Conservation (phyloP, 2,113 vertebrate genomes). For the Peromyscus maniculatus region DNA sequence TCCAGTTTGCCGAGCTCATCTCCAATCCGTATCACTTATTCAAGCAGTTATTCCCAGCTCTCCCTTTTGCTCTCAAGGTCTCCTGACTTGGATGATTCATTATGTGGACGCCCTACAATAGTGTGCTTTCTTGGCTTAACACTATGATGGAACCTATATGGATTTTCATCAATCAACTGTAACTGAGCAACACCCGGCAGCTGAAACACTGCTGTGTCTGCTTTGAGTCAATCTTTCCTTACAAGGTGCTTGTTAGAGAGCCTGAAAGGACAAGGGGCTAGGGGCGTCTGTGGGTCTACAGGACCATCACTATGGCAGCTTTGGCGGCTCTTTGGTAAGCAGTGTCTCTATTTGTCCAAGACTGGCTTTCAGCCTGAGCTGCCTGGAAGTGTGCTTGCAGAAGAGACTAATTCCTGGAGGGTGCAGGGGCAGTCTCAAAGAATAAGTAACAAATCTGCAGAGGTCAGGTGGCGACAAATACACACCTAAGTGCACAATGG, state of each 20-base stretch:
- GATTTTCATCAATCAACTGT: not conserved
- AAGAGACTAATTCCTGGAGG: not conserved
- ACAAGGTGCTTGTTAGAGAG: not conserved
- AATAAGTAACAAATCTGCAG: not conserved
- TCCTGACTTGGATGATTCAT: not conserved
- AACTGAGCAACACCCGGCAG: not conserved
- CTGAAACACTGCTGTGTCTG: not conserved
- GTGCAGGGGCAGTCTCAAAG: not conserved
- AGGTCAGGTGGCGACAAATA: not conserved
- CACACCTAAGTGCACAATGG: not conserved
- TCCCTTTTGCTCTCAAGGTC: not conserved
- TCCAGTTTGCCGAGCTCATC: not conserved
- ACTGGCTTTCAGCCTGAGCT: not conserved
- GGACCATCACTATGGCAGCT: not conserved
- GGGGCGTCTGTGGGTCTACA: not conserved
- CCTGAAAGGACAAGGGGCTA: not conserved
- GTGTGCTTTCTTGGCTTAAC: not conserved
- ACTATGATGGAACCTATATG: not conserved
- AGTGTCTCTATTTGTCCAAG: not conserved
- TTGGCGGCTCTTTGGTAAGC: not conserved
- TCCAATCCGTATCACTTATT: not conserved
- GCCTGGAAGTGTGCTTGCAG: not conserved
- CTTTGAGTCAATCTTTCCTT: not conserved
- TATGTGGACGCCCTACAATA: not conserved
- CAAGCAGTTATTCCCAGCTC: not conserved